Conservation (phyloP, 92 coral and sea anemone genomes). For the Epizoanthus scotinus region DNA sequence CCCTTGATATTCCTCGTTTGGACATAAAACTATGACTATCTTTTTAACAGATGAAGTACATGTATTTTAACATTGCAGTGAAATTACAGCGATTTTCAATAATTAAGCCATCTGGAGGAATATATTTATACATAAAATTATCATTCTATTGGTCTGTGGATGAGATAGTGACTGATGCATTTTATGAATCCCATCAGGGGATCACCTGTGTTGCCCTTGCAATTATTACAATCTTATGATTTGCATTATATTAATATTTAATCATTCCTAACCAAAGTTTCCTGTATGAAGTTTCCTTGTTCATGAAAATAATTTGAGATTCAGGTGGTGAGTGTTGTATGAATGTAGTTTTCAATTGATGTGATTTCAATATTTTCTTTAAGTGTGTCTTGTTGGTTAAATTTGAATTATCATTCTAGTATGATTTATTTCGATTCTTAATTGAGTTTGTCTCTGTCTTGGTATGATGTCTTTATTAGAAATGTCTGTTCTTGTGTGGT, state of each 20-base stretch:
- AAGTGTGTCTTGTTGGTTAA: background rate
- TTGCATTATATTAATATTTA: slow-evolving; percentile 40
- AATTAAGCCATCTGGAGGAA: too few species aligned
- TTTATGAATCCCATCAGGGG: background rate
- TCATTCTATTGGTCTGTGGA: background rate
- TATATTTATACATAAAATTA: background rate
- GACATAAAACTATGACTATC: too few species aligned
- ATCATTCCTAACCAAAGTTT: slow-evolving; percentile 13
- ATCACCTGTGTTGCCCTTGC: slow-evolving; percentile 24
- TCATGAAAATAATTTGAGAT: slow-evolving; percentile 18
- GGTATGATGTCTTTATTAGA: background rate
- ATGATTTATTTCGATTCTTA: background rate
- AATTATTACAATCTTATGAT: slow-evolving; percentile 14
- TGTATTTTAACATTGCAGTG: too few species aligned
- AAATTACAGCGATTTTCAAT: too few species aligned
- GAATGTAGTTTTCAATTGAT: background rate
- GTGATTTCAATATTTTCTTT: background rate
- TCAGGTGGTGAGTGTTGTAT: background rate
- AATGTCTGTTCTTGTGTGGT: background rate
- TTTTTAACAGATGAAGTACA: too few species aligned
- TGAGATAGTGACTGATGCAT: background rate
- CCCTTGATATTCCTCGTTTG: too few species aligned
- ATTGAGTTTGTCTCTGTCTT: background rate
- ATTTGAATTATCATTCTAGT: background rate
- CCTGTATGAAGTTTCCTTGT: slow-evolving; percentile 10